Percentiles rank a stretch among this genome's conserved stretches.
phyloP scores from a whole-genome alignment of 2,113 vertebrate genomes.

The Ochotona princeps region DNA sequence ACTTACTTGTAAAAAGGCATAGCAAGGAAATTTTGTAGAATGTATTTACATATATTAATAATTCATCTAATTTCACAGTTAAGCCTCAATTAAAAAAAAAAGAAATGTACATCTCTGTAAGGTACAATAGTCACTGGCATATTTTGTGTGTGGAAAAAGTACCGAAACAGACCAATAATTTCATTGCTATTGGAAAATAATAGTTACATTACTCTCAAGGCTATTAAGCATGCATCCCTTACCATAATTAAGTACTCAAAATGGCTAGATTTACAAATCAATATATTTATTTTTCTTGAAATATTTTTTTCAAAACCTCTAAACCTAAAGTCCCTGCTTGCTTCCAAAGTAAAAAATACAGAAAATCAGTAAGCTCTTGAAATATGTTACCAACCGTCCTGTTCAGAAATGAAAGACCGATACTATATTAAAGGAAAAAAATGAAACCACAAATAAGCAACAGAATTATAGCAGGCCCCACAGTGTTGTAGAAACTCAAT shows the following conservation, averaged over 20 bases:
- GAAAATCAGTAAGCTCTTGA: background rate
- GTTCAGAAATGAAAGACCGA: conserved; percentile 44
- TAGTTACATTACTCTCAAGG: background rate
- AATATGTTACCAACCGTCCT: background rate
- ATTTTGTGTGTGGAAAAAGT: background rate
- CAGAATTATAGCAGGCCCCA: conserved; percentile 47
- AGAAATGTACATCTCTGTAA: conserved; percentile 7
- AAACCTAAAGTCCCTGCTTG: background rate
- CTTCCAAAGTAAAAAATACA: conserved; percentile 2
- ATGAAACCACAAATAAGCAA: conserved; percentile 54
- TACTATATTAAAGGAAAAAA: conserved; percentile 11
- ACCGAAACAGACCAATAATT: background rate
- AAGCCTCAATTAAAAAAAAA: background rate
- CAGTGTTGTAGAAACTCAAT: conserved; percentile 48
- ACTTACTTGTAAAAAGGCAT: conserved; percentile 7
- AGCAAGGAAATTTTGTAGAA: conserved; percentile 31
- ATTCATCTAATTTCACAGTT: background rate
- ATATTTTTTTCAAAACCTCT: conserved; percentile 55
- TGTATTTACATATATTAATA: conserved; percentile 32
- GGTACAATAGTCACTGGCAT: background rate
- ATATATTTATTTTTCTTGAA: conserved; percentile 35
- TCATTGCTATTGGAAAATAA: conserved; percentile 47
- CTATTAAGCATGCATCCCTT: background rate
- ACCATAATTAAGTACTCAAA: conserved; percentile 6
- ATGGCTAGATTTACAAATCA: conserved; percentile 14